Base-by-base conservation (phyloP, 2,113 vertebrate genomes). In the Zeus faber region DNA sequence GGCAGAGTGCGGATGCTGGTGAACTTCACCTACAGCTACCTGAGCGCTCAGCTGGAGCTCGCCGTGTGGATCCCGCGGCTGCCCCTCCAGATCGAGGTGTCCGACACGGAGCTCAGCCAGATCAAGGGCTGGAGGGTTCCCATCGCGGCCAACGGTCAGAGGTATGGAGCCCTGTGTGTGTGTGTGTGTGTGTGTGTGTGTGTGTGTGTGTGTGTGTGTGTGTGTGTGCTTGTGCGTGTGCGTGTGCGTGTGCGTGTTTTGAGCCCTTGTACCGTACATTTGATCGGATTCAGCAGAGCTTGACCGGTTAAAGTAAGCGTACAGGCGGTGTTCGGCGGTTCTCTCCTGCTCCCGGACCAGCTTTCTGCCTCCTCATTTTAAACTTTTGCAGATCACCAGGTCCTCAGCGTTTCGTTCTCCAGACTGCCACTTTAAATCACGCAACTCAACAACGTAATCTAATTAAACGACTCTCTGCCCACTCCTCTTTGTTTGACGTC, bases 81-180 rank as follows among this genome's bases (percentile, higher is more conserved):
- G 51, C 96, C 97, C 22, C 93, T 99, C 10, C 97, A 98, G 84
- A 96, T 99, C 0, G 93, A 98, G 59, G 92, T 98, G 24, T 98
- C 97, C 0, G 96, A 99, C 84, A 94, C 94, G 0, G 97, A 99
- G 49, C 92, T 99, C 55, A 98, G 92, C 84, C 96, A 97, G 81
- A 92, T 99, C 72, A 98, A 94, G 74, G 94, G 96, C 58, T 99
- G 97, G 97, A 56, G 95, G 48, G 93, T 98, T 1, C 95, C 97
- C 16, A 77, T 93, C 0, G 50, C 43, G 10, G 54, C 85, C 47
- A 82, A 83, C 64, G 90, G 79, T 61, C 94, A 91, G 77, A 96
- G 97, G 97, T 98, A 82, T 49, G 11, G 39, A 14, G 23, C 17
- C 29, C 60, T 39, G n/a, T 2, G 1, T 14, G n/a, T 22, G 33